Base-by-base conservation (phyloP, 2,888 invertebrate genomes). In the Agrotis ipsilon region DNA sequence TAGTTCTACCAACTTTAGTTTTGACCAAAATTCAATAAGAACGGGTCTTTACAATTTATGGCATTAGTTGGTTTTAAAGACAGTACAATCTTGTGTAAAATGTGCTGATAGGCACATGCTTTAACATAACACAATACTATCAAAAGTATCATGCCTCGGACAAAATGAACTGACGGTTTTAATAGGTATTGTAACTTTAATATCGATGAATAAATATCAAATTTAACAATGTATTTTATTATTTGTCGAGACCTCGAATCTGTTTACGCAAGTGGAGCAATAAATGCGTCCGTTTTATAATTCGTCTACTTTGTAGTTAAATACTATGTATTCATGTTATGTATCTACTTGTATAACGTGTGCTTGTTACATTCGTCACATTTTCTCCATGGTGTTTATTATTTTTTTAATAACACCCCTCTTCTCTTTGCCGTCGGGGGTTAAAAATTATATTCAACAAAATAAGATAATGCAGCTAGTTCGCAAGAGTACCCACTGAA, bases 221-320 rank as follows among this genome's bases (percentile, higher is more conserved):
- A 48, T 13, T 13, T 1, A 46, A 32, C 4, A 66, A 39, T 55
- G 39, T 48, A 43, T 27, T 51, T 24, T 55, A 39, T 14, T 32
- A 43, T 60, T 76, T 63, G 13, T 18, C 4, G 9, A 65, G 43
- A 61, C 61, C 39, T 46, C 61, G 27, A 27, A 27, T 27, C 9
- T 72, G 65, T 75, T 77, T 78, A 52, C 49, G 43, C 48, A 78
- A 72, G 43, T 78, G 72, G 6, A 58, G 11, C 24, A 57, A 45
- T 58, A 62, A 19, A 63, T 55, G 59, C 71, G 77, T 64, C 78
- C 66, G 66, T 61, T n/a, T 69, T 70, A 39, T 49, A 32, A 55
- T 64, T 54, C 43, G 27, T 66, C n/a, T 52, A 19, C 46, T 24
- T 63, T 54, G 13, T 75, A 69, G 62, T 59, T 69, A 58, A 68